Evolutionary conservation across 2,888 invertebrate species (phyloP), one percentile per base, ranked within the genome.

Genomic region (Rhamphomyia laevipes): DNA sequence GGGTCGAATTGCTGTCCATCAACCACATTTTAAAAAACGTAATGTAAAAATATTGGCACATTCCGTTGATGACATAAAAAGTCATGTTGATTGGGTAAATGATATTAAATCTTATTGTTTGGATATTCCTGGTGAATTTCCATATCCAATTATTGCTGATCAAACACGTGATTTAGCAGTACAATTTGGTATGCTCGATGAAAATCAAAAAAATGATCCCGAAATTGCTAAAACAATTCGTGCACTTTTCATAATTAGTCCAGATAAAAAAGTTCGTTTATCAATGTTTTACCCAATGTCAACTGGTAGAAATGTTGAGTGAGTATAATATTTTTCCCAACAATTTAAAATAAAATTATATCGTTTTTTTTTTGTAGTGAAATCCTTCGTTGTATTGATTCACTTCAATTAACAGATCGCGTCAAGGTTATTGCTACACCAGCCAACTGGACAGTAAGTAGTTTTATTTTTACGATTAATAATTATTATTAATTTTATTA

Each of bases 231-330:
- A 81, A 58, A 87, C 87, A 10, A 81, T 84, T 47, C 74, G 87
- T 16, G 78, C 87, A 55, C 75, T 91, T 17, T 90, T 87, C 66
- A 75, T 92, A 54, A 80, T 91, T 58, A 86, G 84, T 52, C 88
- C 89, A 6, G 82, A 86, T 61, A 84, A 84, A 63, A 82, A 80
- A 59, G 72, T 92, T 47, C 81, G 87, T 58, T 71, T 90, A 33
- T 81, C 84, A 46, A 86, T 91, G 77, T 77, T 83, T 51, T 91
- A 91, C 66, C 91, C 91, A 21, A 82, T 83, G 49, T 87, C 88
- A 3, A 88, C 86, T 21, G 91, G 91, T 40, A 75, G 91, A 55
- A 90, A 89, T 70, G 87, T 89, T 56, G 81, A 84, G 87, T 87
- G 68, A 77, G 82, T 77, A 41, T n/a, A 16, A 27, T 43, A 42